Conservation (phyloP, 2,113 vertebrate species). For the Hyaena hyaena region DNA sequence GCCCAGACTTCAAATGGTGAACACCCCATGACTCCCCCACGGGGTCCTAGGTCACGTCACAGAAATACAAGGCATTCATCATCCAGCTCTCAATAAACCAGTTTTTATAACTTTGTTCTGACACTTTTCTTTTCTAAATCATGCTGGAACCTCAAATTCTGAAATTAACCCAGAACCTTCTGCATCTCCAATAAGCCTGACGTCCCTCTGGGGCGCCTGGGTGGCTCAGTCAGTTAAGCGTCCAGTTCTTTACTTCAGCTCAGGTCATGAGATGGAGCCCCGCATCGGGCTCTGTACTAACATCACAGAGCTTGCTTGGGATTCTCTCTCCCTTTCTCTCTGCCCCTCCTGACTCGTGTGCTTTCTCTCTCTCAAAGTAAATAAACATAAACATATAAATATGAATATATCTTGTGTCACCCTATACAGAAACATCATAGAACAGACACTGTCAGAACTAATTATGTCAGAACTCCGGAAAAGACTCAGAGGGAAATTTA, state of each 20-base stretch:
- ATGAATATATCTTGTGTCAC: no score
- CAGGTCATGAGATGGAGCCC: neutral
- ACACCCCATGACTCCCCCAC: neutral
- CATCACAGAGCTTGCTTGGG: neutral
- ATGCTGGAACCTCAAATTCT: neutral
- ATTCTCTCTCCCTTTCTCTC: neutral
- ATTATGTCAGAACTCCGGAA: neutral
- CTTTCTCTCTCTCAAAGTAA: neutral
- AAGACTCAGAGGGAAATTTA: neutral
- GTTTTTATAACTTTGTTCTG: neutral
- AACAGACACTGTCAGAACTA: neutral
- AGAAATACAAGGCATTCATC: neutral
- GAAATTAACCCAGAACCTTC: neutral
- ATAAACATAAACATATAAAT: neutral
- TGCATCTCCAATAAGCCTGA: neutral
- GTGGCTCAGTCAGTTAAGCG: neutral
- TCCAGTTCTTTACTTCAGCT: neutral
- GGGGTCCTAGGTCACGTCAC: neutral
- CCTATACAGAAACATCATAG: neutral
- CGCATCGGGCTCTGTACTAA: neutral
- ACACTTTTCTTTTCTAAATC: neutral
- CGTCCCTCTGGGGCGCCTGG: neutral
- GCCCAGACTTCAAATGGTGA: neutral
- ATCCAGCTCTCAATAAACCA: neutral
- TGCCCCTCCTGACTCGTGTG: neutral